Conservation (phyloP, 2,797 vertebrate genomes). For the Ctenopoma kingsleyae region DNA sequence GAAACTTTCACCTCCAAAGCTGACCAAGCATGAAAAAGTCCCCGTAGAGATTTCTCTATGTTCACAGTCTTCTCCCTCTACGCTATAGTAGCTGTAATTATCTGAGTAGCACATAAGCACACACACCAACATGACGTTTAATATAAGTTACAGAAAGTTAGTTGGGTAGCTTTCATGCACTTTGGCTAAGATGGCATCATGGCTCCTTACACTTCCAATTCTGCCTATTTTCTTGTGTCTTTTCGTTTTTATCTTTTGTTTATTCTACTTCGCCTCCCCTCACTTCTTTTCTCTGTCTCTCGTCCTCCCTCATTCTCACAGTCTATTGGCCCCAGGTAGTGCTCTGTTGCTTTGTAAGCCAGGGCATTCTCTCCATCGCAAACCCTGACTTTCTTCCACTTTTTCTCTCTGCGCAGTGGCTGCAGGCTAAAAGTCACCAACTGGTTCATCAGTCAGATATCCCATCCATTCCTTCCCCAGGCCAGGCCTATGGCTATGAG, state of each 20-base stretch:
- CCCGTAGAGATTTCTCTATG: not conserved
- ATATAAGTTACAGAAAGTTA: not conserved
- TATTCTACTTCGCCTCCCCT: constrained; percentile 1
- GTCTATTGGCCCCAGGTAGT: constrained; percentile 52
- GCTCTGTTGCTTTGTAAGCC: constrained; percentile 49
- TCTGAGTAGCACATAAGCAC: not conserved
- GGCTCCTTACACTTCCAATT: not conserved
- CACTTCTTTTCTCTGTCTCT: constrained; percentile 3
- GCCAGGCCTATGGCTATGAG: constrained; percentile 85
- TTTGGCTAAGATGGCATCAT: constrained; percentile 17
- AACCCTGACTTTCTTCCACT: constrained; percentile 20
- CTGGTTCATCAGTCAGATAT: constrained; percentile 65
- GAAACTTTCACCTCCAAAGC: constrained; percentile 5
- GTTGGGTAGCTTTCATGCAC: not conserved
- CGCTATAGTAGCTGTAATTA: not conserved
- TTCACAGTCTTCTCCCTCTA: not conserved
- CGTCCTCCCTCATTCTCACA: constrained; percentile 25
- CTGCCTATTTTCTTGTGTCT: not conserved
- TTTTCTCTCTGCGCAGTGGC: constrained; percentile 32
- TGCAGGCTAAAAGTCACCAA: constrained; percentile 68
- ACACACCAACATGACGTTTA: not conserved
- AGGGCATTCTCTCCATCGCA: constrained; percentile 39
- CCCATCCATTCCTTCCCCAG: constrained; percentile 85
- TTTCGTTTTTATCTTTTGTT: constrained; percentile 1
- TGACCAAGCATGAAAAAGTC: not conserved